Evolutionary conservation across 1,140 invertebrate genomes (phyloP).

Genomic region (Macrosteles quadrilineatus): DNA sequence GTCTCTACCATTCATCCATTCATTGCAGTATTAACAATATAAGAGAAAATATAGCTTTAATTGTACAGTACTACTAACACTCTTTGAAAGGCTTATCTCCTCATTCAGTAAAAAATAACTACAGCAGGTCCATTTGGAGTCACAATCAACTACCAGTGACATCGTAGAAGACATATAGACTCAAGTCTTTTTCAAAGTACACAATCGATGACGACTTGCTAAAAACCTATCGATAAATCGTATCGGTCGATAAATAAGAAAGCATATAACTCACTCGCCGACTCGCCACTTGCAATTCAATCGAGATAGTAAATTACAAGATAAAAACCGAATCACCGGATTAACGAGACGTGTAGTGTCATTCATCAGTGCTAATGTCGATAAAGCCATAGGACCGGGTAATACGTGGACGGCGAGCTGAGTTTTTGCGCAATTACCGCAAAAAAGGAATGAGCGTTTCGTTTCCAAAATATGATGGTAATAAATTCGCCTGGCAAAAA

Average conservation of each 20-base stretch:
- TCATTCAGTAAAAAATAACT: no score
- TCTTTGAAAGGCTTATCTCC: no score
- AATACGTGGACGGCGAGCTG: background rate
- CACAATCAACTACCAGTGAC: no score
- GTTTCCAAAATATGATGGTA: constrained; percentile 25
- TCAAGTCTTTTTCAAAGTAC: no score
- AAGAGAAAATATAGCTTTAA: no score
- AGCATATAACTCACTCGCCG: constrained; percentile 4
- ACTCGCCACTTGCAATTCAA: constrained; percentile 15
- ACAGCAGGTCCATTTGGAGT: no score
- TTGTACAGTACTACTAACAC: no score
- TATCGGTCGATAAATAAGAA: constrained; percentile 1
- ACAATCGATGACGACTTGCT: background rate
- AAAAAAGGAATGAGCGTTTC: background rate
- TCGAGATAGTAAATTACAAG: constrained; percentile 7
- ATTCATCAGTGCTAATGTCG: background rate
- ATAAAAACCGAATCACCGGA: background rate
- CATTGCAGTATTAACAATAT: no score
- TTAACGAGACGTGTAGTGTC: background rate
- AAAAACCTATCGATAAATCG: constrained; percentile 8
- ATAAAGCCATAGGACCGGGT: constrained; percentile 9
- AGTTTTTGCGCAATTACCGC: constrained; percentile 1
- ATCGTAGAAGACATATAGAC: no score
- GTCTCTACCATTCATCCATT: no score
- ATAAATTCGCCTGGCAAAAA: constrained; percentile 12